Percentiles rank a stretch among this genome's conserved stretches.
Conservation (phyloP, 2,888 invertebrate genomes). For the Malthinus seriepunctatus region DNA sequence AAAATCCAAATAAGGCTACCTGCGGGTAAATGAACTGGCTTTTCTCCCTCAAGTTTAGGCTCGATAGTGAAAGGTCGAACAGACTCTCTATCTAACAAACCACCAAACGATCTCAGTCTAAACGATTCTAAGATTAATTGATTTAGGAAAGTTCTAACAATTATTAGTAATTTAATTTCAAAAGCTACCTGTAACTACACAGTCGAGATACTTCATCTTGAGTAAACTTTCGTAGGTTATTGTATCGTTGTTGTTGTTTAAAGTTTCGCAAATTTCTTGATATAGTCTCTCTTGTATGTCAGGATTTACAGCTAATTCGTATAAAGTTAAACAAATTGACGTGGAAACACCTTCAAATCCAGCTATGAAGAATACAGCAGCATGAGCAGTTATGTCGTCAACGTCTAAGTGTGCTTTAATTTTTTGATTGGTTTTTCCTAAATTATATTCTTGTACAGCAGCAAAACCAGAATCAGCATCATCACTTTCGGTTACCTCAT, state of each 20-base stretch:
- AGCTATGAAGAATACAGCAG: slow-evolving; percentile 58
- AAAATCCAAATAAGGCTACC: slow-evolving; percentile 36
- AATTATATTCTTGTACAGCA: neutral
- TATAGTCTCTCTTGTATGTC: slow-evolving; percentile 61
- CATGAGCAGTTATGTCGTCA: slow-evolving; percentile 63
- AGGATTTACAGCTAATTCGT: slow-evolving; percentile 63
- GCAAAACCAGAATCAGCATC: slow-evolving; percentile 8
- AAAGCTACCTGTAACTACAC: slow-evolving; percentile 57
- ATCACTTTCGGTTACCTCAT: neutral
- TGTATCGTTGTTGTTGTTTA: slow-evolving; percentile 38
- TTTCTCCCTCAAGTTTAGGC: slow-evolving; percentile 30
- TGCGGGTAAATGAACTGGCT: slow-evolving; percentile 25
- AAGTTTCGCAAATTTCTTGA: slow-evolving; percentile 57
- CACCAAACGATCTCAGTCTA: slow-evolving; percentile 40
- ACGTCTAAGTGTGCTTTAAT: slow-evolving; percentile 31
- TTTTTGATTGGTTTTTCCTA: neutral
- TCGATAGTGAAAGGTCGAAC: slow-evolving; percentile 36
- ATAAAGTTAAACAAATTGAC: slow-evolving; percentile 56
- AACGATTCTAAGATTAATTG: slow-evolving; percentile 35
- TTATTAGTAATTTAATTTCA: neutral
- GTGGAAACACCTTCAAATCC: slow-evolving; percentile 58
- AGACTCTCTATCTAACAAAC: slow-evolving; percentile 34
- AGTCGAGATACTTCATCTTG: slow-evolving; percentile 59
- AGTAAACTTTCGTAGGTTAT: slow-evolving; percentile 52
- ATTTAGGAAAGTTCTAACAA: too few species aligned